Evolutionary conservation across 2,113 vertebrate genomes (phyloP).

Genomic region (Eupsittula cactorum): DNA sequence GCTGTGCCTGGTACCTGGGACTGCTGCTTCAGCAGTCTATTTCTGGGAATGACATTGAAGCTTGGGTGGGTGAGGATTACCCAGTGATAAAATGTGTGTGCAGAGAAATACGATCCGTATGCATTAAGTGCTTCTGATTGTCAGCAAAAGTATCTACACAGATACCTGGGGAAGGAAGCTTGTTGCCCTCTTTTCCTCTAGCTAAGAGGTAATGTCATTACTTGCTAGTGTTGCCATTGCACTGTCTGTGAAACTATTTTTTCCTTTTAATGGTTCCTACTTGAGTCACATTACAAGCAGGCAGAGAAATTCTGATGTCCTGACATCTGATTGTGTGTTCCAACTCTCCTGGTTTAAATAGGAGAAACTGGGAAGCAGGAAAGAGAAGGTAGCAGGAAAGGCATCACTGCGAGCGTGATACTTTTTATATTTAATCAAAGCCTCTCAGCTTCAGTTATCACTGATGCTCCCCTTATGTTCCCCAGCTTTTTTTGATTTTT

Average conservation of each 20-base stretch:
- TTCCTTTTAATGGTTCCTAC: background rate
- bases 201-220: background rate
- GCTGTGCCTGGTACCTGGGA: background rate
- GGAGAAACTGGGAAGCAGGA: background rate
- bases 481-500: background rate
- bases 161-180: background rate
- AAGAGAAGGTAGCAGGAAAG: background rate
- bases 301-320: background rate
- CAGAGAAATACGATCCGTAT: background rate
- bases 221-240: background rate
- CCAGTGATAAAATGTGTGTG: background rate
- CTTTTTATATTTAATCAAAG: background rate
- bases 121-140: conserved; percentile 27
- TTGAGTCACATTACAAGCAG: background rate
- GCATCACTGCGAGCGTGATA: rapidly evolving
- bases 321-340: background rate
- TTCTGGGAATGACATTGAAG: conserved; percentile 26
- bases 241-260: background rate
- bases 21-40: background rate
- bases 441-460: background rate
- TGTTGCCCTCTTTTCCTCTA: background rate
- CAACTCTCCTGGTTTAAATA: background rate
- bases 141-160: conserved; percentile 9
- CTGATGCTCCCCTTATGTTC: background rate
- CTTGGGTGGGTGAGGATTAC: background rate